Base-by-base conservation (phyloP, 1,140 invertebrate genomes). In the Coelopa frigida region DNA sequence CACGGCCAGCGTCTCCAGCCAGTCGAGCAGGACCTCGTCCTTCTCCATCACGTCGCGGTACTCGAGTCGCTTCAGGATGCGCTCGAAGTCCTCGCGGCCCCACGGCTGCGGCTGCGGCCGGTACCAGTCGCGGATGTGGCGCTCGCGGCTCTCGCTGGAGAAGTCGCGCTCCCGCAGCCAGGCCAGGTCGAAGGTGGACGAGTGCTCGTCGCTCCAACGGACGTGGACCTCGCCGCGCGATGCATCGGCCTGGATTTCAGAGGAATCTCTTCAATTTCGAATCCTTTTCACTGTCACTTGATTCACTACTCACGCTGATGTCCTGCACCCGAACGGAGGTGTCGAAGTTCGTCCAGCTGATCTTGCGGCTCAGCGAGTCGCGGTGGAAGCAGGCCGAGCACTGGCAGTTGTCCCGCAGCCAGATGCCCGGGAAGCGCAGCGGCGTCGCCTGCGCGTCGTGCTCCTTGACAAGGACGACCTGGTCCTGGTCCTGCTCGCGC, bases 381-480 rank as follows among this genome's bases (percentile, higher is more conserved):
- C 58, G 48, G 56, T 83, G 75, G 51, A 78, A 83, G 56, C 83
- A 84, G n/a, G 71, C 43, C 35, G 66, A 46, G 56, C 83, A 85
- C 48, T 75, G 77, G 49, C 82, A 84, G 56, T 84, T 84, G 52
- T 84, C 82, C 50, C 81, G 66, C 26, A 85, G 58, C 79, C 82
- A 84, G 14, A 81, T 69, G 41, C 72, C 72, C 0, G 83, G 82
- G 56, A 75, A 85, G 27, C 73, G 61, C 23, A 75, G 59, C 12
- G 56, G 38, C 46, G 70, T 41, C 4, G 33, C 39, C 22, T 31
- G 11, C 17, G 14, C 7, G 18, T 36, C 29, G 3, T 53, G 51
- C 20, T 21, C 5, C 3, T 37, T 22, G 17, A 41, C 46, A 17
- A 31, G 26, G 10, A 58, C 1, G 8, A 61, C 40, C n/a, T 59